These are phyloP conservation scores for Drosophila lacicola DNA, from an alignment of 2,888 invertebrate genomes.

Conservation along the genomic window DNA sequence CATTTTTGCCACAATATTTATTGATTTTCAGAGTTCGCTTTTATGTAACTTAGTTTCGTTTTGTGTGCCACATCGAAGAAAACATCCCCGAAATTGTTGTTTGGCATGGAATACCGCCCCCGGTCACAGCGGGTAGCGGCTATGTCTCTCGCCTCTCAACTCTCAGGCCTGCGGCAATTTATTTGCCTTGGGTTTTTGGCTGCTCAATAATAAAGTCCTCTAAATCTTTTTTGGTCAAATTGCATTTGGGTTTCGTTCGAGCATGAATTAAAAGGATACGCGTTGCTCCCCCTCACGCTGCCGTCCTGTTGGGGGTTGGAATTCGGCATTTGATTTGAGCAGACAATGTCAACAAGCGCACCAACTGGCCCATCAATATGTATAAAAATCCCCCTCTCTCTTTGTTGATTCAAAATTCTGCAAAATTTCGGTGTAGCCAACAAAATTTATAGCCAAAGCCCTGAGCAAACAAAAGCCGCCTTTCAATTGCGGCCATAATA, in stretches of 20 bases:
- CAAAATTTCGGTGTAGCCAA: constrained; percentile 15
- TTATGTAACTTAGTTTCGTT: constrained; percentile 42
- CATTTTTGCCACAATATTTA: constrained; percentile 54
- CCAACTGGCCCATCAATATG: constrained; percentile 51
- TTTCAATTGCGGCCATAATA: constrained; percentile 61
- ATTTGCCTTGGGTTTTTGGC: constrained; percentile 50
- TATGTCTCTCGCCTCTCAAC: constrained; percentile 3
- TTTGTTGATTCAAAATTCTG: constrained; percentile 5
- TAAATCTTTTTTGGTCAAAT: constrained; percentile 71
- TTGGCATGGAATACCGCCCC: constrained; percentile 46
- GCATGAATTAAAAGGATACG: constrained; percentile 65
- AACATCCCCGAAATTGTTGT: constrained; percentile 51
- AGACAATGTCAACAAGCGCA: constrained; percentile 61
- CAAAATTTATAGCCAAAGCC: constrained; percentile 43
- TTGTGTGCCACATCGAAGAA: constrained; percentile 27
- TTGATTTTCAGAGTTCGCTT: constrained; percentile 50
- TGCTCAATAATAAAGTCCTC: constrained; percentile 67
- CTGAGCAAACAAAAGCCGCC: constrained; percentile 46
- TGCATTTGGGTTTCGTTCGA: constrained; percentile 59
- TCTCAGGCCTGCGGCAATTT: constrained; percentile 50
- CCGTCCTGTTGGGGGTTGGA: constrained; percentile 42
- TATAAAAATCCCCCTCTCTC: constrained; percentile 1
- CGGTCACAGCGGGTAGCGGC: constrained; percentile 50
- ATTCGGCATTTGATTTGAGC: constrained; percentile 34
- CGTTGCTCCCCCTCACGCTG: constrained; percentile 14